Evolutionary conservation across 2,797 vertebrate species (phyloP).

Genomic region (Dicrostonyx torquatus): DNA sequence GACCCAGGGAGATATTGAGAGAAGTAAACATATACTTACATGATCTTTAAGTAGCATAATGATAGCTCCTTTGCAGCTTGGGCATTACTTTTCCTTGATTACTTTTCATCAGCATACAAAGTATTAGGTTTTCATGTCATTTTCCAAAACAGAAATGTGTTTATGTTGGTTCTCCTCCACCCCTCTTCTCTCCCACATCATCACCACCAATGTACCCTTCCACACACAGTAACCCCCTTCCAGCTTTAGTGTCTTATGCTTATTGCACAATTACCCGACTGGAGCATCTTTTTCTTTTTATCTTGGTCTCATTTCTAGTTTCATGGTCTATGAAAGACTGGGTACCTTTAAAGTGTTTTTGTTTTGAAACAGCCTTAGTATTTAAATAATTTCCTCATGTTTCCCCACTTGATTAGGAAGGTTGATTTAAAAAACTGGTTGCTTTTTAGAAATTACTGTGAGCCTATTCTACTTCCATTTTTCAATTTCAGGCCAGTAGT

Average conservation of each 20-base stretch:
- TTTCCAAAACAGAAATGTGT: neutral
- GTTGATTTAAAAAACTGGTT: neutral
- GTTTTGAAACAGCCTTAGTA: neutral
- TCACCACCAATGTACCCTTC: neutral
- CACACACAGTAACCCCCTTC: no score
- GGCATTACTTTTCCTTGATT: neutral
- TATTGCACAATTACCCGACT: no score
- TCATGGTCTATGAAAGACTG: neutral
- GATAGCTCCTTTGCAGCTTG: neutral
- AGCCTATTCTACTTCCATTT: neutral
- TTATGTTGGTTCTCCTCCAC: neutral
- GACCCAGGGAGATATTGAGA: neutral
- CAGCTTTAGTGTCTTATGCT: no score
- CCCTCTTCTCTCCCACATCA: neutral
- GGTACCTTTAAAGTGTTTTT: neutral
- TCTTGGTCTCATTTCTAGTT: neutral
- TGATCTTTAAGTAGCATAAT: neutral
- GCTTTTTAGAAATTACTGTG: neutral
- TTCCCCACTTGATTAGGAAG: neutral
- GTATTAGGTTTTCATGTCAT: neutral
- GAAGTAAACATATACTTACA: neutral
- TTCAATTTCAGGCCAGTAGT: neutral
- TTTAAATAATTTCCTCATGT: conserved; percentile 13
- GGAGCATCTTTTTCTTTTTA: neutral
- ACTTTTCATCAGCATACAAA: neutral